These are phyloP conservation scores for Junonia oenone DNA, from an alignment of 2,888 invertebrate genomes.

Conservation along the genomic window DNA sequence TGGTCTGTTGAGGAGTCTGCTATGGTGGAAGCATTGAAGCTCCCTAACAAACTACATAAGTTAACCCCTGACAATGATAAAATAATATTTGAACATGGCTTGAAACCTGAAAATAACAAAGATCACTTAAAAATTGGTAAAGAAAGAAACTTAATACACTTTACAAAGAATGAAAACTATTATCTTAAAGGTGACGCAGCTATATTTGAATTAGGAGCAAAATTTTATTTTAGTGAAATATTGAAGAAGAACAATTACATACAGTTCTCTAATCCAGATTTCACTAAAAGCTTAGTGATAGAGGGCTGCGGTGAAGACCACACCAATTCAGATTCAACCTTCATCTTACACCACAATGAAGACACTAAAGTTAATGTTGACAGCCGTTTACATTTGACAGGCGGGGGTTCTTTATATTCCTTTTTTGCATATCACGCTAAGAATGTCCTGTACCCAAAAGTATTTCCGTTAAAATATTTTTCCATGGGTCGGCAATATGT, in stretches of 20 bases:
- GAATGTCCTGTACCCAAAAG: conserved; percentile 79
- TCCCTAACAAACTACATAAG: conserved; percentile 85
- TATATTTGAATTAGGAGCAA: conserved; percentile 82
- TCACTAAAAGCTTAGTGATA: conserved; percentile 85
- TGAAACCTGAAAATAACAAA: conserved; percentile 49
- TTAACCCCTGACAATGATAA: conserved; percentile 77
- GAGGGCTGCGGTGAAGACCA: conserved; percentile 85
- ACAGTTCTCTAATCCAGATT: conserved; percentile 88
- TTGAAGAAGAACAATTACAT: conserved; percentile 73
- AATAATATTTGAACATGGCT: conserved; percentile 47
- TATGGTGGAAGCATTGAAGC: conserved; percentile 79
- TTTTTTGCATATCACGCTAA: conserved; percentile 87
- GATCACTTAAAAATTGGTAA: conserved; percentile 79
- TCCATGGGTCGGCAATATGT: conserved; percentile 85
- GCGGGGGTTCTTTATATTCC: conserved; percentile 85
- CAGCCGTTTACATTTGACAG: conserved; percentile 85
- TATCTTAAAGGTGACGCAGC: conserved; percentile 85
- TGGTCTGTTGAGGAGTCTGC: conserved; percentile 87
- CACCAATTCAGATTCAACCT: conserved; percentile 73
- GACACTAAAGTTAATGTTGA: conserved; percentile 73
- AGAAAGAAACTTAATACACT: conserved; percentile 75
- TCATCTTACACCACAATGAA: conserved; percentile 80
- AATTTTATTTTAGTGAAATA: conserved; percentile 70
- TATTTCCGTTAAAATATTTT: conserved; percentile 85
- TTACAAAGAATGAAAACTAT: conserved; percentile 78